Conservation (phyloP, 2,888 invertebrate genomes). For the Apotomis capreana region DNA sequence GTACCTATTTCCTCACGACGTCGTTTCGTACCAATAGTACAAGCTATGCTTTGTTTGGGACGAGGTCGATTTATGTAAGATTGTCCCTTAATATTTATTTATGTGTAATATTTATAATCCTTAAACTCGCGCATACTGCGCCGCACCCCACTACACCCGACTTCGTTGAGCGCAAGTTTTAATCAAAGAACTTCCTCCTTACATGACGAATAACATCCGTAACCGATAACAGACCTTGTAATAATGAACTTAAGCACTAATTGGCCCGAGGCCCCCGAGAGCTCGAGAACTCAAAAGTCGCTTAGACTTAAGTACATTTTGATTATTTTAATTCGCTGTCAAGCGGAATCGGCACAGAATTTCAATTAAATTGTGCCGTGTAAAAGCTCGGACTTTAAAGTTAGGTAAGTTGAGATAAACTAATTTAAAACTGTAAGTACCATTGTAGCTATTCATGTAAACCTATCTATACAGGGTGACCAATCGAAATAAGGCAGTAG, state of each 20-base stretch:
- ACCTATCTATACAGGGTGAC: no score
- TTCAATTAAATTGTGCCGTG: background rate
- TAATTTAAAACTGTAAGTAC: no score
- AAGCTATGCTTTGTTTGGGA: no score
- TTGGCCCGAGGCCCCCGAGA: background rate
- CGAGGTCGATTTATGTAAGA: no score
- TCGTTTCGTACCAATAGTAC: no score
- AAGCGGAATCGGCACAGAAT: background rate
- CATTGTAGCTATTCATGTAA: no score
- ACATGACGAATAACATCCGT: conserved; percentile 12
- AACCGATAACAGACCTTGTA: conserved; percentile 10
- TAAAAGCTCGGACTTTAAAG: background rate
- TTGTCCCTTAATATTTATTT: no score
- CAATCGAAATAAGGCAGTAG: no score
- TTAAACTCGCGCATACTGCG: conserved; percentile 4
- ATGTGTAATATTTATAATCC: background rate
- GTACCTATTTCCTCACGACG: no score
- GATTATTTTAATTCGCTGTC: conserved; percentile 9
- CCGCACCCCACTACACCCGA: conserved; percentile 36
- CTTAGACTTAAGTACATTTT: conserved; percentile 1
- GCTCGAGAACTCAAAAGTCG: background rate
- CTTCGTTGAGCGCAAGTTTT: conserved; percentile 73
- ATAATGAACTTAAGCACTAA: background rate
- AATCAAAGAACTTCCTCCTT: conserved; percentile 67
- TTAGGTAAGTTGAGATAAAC: background rate